Percentiles rank a stretch among this genome's conserved stretches.
phyloP scores from a whole-genome alignment of 2,888 invertebrate species.

The Latheticus oryzae region DNA sequence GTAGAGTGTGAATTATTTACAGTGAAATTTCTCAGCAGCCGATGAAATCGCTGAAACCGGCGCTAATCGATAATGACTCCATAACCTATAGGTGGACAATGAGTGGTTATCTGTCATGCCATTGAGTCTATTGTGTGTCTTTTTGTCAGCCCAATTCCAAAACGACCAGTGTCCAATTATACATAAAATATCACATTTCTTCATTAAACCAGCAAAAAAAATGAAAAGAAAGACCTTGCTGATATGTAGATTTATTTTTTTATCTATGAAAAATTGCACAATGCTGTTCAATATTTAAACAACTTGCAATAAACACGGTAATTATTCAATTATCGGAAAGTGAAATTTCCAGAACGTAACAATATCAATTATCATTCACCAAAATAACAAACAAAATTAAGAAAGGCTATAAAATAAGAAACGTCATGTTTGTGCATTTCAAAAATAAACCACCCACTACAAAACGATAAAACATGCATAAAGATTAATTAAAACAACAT shows the following conservation, averaged over 20 bases:
- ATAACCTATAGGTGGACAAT: no score
- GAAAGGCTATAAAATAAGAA: no score
- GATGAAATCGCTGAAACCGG: conserved; percentile 10
- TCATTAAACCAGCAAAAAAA: conserved; percentile 13
- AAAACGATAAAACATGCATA: conserved; percentile 7
- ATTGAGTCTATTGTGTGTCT: no score
- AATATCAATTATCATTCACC: no score
- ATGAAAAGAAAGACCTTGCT: conserved; percentile 14
- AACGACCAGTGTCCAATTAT: no score
- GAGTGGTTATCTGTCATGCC: conserved; percentile 1
- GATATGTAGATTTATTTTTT: conserved; percentile 11
- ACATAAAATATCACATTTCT: conserved; percentile 14
- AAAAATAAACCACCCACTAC: conserved; percentile 20
- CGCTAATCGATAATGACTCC: conserved; percentile 15
- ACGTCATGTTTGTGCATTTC: no score
- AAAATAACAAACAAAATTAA: conserved; percentile 18
- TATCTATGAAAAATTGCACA: conserved; percentile 12
- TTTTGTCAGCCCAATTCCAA: no score
- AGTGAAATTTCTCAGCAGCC: conserved; percentile 4
- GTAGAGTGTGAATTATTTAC: conserved; percentile 5
- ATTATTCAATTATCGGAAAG: conserved; percentile 23
- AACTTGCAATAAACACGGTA: conserved; percentile 8
- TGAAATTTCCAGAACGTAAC: conserved; percentile 11
- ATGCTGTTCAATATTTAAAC: conserved; percentile 11
- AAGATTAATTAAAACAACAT: conserved; percentile 1